Evolutionary conservation across 35 echinoderm and acorn worm genomes (phyloP).

Genomic region (Ophiothrix spiculata): DNA sequence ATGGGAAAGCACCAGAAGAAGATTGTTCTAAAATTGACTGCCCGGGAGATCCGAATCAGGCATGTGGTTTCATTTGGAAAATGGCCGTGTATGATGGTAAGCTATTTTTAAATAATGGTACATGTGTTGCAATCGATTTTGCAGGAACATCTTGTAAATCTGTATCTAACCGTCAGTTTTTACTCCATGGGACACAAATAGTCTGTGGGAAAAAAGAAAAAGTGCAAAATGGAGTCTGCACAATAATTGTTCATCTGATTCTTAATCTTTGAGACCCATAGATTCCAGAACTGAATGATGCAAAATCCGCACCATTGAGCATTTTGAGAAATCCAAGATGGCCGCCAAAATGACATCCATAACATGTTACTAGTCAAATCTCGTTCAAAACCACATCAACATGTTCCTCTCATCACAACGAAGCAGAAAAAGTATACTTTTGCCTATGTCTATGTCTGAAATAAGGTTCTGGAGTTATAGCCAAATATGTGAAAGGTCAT

Average conservation of each 20-base stretch:
- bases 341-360: too few species aligned
- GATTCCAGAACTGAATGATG: neutral
- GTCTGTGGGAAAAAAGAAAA: neutral
- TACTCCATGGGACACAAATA: neutral
- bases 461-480: too few species aligned
- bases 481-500: too few species aligned
- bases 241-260: neutral
- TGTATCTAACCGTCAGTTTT: neutral
- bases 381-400: too few species aligned
- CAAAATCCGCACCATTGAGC: neutral
- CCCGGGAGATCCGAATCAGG: neutral
- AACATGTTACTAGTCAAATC: too few species aligned
- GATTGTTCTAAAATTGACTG: neutral
- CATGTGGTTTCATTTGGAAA: neutral
- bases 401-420: too few species aligned
- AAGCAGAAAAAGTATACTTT: too few species aligned
- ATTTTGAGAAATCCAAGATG: too few species aligned
- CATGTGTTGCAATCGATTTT: neutral
- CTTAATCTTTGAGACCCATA: neutral
- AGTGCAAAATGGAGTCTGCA: neutral
- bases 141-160: neutral
- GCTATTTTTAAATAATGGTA: neutral
- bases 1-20: neutral
- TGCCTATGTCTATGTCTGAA: too few species aligned
- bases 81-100: constrained; percentile 3